These are phyloP conservation scores for Drosophila cyrtoloma DNA, from an alignment of 2,888 invertebrate genomes.

Conservation along the genomic window DNA sequence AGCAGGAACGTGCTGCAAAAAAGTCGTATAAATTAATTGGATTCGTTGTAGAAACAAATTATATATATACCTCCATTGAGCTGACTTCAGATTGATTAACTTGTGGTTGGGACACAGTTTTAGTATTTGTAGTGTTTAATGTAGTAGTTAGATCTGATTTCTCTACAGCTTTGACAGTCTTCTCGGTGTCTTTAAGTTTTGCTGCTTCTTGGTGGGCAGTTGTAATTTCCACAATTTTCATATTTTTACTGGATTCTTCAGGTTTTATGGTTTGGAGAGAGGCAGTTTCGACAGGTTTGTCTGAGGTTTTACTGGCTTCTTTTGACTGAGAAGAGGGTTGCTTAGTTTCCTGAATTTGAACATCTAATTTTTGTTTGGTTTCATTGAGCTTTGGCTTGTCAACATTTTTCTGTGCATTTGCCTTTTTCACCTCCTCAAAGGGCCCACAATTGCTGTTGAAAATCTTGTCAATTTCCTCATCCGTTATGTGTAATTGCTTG, in stretches of 20 bases:
- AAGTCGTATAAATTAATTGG: not conserved
- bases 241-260: not conserved
- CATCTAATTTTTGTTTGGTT: conserved; percentile 10
- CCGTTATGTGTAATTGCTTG: conserved; percentile 81
- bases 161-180: not conserved
- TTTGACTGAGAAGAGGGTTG: conserved; percentile 6
- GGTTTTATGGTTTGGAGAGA: not conserved
- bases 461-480: conserved; percentile 84
- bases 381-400: conserved; percentile 5
- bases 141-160: conserved; percentile 1
- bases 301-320: conserved; percentile 1
- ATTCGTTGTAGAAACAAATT: not conserved
- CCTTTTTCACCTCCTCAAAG: conserved; percentile 80
- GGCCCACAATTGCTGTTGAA: conserved; percentile 84
- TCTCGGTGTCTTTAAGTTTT: not conserved
- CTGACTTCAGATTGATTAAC: not conserved
- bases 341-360: conserved; percentile 18
- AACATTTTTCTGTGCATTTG: not conserved
- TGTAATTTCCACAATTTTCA: not conserved
- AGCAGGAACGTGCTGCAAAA: conserved; percentile 69
- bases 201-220: not conserved
- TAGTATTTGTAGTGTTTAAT: not conserved
- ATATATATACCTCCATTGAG: conserved; percentile 32
- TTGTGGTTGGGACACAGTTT: not conserved
- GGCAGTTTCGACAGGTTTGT: conserved; percentile 15